phyloP scores from a whole-genome alignment of 2,113 vertebrate genomes.

The Ranitomeya imitator region DNA sequence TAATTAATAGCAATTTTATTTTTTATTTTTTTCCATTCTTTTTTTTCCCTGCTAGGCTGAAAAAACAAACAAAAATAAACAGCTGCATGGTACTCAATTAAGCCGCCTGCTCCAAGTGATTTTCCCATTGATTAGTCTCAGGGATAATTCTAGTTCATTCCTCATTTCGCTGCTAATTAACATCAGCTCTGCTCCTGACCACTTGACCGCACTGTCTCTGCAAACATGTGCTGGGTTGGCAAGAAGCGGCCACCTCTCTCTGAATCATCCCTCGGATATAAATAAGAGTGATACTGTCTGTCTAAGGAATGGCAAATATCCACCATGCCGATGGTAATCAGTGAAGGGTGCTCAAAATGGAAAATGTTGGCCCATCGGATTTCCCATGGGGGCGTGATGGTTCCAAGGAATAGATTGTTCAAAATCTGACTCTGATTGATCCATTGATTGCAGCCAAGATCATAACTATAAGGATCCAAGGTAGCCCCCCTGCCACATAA shows the following conservation, averaged over 20 bases:
- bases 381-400: not conserved
- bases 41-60: slow-evolving; percentile 62
- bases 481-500: no score
- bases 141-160: slow-evolving; percentile 91
- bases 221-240: slow-evolving; percentile 72
- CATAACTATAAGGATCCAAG: no score
- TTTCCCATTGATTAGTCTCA: slow-evolving; percentile 96
- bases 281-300: not conserved
- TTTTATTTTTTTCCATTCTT: not conserved
- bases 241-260: slow-evolving; percentile 63
- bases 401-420: not conserved
- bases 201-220: slow-evolving; percentile 78
- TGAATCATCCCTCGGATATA: slow-evolving; percentile 21
- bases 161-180: slow-evolving; percentile 89
- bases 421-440: not conserved
- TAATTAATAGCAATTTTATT: slow-evolving; percentile 69
- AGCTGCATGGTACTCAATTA: slow-evolving; percentile 87
- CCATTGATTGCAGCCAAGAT: not conserved
- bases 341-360: not conserved
- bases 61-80: slow-evolving; percentile 81
- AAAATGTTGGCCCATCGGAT: not conserved
- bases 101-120: slow-evolving; percentile 83
- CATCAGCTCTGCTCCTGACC: slow-evolving; percentile 79
- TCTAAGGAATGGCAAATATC: not conserved
- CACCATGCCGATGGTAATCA: not conserved